Evolutionary conservation across 2,113 vertebrate genomes (phyloP), one percentile per base, ranked within the genome.

Genomic region (Micronycteris hirsuta): DNA sequence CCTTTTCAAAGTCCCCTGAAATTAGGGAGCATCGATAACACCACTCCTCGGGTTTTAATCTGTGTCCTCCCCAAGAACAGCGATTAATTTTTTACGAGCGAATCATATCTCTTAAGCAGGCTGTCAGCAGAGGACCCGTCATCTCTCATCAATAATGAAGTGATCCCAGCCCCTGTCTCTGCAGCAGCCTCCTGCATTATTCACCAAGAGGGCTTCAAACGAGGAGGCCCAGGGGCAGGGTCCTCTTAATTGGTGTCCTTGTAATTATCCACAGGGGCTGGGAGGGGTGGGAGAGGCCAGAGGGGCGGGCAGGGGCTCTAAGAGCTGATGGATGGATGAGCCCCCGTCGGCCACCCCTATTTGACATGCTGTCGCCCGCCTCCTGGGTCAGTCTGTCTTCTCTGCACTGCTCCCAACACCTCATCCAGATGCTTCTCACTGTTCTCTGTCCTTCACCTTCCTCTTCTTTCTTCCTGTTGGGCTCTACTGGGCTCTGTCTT

Each of bases 91-190:
- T 98, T 98, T 76, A 98, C 89, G 82, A 98, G 98, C 98, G 98
- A 98, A 98, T 98, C 98, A 97, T 98, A 82, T 98, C 98, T 98
- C 97, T 97, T 41, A 89, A 96, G 98, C 98, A 98, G 98, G 97
- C 96, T 98, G 98, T 98, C 98, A 98, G 98, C 92, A 7, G n/a
- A 63, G 71, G 97, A 84, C 96, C 97, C 97, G 96, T 97, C 98
- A 97, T 96, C 96, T 86, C 98, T 98, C 98, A 98, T 99, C 98
- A 98, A 98, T 99, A 99, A 99, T 98, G 97, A 93, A 99, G 92
- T 31, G 92, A 97, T 96, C 96, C n/a, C 89, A 41, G 96, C 16
- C 1, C 95, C 94, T 78, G 63, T 73, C 22, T 33, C 71, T 89
- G 96, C 95, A 0, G n/a, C 97, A 76, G 96, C 93, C 94, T 98